These are phyloP conservation scores for Rhinolophus ferrumequinum DNA, from an alignment of 2,113 vertebrate genomes.

Conservation along the genomic window DNA sequence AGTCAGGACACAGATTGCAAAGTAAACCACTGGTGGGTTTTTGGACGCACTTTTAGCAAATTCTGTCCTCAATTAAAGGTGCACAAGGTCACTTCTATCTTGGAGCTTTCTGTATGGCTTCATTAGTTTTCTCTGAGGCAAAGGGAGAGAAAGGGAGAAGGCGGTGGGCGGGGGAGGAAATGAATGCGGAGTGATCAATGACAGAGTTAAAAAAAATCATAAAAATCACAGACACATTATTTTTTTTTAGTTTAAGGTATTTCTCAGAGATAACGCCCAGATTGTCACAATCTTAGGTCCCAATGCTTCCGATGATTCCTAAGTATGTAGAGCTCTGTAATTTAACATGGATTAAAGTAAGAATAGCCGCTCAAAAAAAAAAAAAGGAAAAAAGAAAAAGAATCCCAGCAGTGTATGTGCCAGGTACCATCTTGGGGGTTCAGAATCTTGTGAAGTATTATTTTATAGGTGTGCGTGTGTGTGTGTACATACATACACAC, in stretches of 20 bases:
- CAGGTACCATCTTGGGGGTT: background rate
- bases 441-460: background rate
- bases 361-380: background rate
- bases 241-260: conserved; percentile 35
- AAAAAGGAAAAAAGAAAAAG: background rate
- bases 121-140: conserved; percentile 59
- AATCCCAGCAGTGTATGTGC: background rate
- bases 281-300: conserved; percentile 26
- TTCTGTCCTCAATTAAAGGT: conserved; percentile 73
- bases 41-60: conserved; percentile 60
- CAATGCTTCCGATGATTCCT: background rate
- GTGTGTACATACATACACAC: background rate
- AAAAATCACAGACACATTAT: background rate
- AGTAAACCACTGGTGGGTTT: conserved; percentile 72
- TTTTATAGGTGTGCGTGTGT: background rate
- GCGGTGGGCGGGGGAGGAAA: background rate
- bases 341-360: conserved; percentile 42
- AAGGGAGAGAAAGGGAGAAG: conserved; percentile 18
- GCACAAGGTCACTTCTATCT: conserved; percentile 69
- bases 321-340: background rate
- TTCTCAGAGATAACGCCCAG: conserved; percentile 43
- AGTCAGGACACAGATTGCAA: conserved; percentile 68
- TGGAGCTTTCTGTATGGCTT: conserved; percentile 57
- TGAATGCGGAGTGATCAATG: conserved; percentile 9
- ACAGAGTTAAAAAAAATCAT: background rate